phyloP scores from a whole-genome alignment of 2,797 vertebrate genomes.

The Sebastes minor region DNA sequence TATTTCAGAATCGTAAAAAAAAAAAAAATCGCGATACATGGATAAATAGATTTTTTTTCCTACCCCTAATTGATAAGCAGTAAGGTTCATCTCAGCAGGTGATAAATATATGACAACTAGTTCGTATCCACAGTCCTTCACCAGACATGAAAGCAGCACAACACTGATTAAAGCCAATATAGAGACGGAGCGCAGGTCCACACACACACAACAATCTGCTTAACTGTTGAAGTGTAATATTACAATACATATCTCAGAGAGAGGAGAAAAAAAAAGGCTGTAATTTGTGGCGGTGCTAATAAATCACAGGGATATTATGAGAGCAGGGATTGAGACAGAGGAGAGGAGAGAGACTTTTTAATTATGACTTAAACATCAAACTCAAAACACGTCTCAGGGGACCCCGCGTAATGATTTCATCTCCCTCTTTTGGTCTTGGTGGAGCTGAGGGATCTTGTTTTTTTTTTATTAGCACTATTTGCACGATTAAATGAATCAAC shows the following conservation, averaged over 20 bases:
- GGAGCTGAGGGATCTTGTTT: constrained; percentile 33
- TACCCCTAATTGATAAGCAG: neutral
- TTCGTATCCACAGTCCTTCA: constrained; percentile 14
- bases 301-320: constrained; percentile 77
- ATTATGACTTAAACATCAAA: constrained; percentile 84
- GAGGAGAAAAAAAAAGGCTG: neutral
- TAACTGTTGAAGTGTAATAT: constrained; percentile 58
- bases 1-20: too few species aligned
- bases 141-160: neutral
- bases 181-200: neutral
- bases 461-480: constrained; percentile 41
- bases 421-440: constrained; percentile 39
- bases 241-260: constrained; percentile 35
- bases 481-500: constrained; percentile 33
- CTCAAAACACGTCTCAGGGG: constrained; percentile 75
- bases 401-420: constrained; percentile 75
- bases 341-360: constrained; percentile 80
- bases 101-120: neutral
- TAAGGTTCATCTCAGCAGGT: too few species aligned
- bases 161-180: constrained; percentile 18
- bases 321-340: constrained; percentile 63
- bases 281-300: constrained; percentile 69
- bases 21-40: too few species aligned
- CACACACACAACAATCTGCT: constrained; percentile 19
- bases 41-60: fast-evolving